phyloP scores from a whole-genome alignment of 2,888 invertebrate genomes.

The Thereva nobilitata region DNA sequence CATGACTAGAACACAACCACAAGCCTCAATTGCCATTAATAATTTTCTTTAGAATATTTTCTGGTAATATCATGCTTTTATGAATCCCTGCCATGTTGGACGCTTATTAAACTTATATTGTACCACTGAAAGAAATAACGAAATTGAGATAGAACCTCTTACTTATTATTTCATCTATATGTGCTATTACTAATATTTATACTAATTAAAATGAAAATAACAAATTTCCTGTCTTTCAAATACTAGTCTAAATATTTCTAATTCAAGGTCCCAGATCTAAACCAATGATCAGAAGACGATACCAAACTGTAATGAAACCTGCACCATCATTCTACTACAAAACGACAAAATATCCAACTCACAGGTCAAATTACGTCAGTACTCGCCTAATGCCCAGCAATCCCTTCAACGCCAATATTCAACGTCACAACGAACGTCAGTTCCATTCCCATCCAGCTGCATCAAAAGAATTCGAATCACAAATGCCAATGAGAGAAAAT shows the following conservation, averaged over 20 bases:
- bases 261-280: conserved; percentile 25
- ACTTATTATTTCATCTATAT: no score
- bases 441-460: conserved; percentile 6
- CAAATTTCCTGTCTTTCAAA: neutral
- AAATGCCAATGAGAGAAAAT: conserved; percentile 20
- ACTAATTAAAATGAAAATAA: neutral
- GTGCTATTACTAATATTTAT: no score
- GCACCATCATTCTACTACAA: conserved; percentile 9
- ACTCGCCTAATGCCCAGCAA: neutral
- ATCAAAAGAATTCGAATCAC: conserved; percentile 18
- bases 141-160: no score
- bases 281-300: conserved; percentile 13
- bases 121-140: no score
- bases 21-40: no score
- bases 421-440: conserved; percentile 1
- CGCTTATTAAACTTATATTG: no score
- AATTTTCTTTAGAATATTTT: no score
- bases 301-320: neutral
- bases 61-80: no score
- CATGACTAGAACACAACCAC: no score
- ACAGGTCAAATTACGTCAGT: neutral
- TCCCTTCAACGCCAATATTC: neutral
- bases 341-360: neutral
- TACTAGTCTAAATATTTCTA: neutral
- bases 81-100: no score